These are phyloP conservation scores for Drosophila greeni DNA, from an alignment of 2,888 invertebrate species.

Conservation along the genomic window DNA sequence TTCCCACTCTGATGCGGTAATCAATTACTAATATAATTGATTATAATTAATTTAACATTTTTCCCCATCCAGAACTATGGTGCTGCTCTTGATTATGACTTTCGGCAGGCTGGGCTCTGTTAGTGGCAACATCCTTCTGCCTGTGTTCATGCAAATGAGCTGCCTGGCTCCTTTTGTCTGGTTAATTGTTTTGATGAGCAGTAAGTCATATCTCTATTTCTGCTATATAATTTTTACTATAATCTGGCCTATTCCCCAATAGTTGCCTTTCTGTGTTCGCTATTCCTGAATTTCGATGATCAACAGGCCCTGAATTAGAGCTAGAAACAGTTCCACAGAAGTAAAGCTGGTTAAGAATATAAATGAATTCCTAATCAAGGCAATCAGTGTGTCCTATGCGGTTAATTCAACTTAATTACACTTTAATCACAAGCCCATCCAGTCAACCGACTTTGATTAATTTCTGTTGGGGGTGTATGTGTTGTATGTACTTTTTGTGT, in stretches of 20 bases:
- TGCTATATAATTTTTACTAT: not conserved
- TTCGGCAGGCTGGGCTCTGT: slow-evolving; percentile 85
- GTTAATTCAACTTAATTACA: slow-evolving; percentile 50
- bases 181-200: slow-evolving; percentile 81
- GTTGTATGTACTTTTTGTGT: not conserved
- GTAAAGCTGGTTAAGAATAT: not conserved
- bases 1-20: slow-evolving; percentile 76
- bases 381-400: slow-evolving; percentile 22
- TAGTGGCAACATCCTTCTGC: slow-evolving; percentile 84
- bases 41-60: not conserved
- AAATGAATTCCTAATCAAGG: slow-evolving; percentile 38
- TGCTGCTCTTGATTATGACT: slow-evolving; percentile 85
- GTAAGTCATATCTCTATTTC: slow-evolving; percentile 78
- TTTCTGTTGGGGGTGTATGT: slow-evolving; percentile 26
- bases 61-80: slow-evolving; percentile 82
- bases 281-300: slow-evolving; percentile 57
- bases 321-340: not conserved
- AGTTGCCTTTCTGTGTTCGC: slow-evolving; percentile 61
- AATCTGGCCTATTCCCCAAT: not conserved
- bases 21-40: not conserved
- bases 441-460: slow-evolving; percentile 45
- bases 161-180: slow-evolving; percentile 86
- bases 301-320: slow-evolving; percentile 40
- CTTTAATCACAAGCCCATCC: slow-evolving; percentile 38
- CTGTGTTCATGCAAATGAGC: slow-evolving; percentile 83